Base-by-base conservation (phyloP, 2,888 invertebrate genomes). In the Dilophus febrilis region DNA sequence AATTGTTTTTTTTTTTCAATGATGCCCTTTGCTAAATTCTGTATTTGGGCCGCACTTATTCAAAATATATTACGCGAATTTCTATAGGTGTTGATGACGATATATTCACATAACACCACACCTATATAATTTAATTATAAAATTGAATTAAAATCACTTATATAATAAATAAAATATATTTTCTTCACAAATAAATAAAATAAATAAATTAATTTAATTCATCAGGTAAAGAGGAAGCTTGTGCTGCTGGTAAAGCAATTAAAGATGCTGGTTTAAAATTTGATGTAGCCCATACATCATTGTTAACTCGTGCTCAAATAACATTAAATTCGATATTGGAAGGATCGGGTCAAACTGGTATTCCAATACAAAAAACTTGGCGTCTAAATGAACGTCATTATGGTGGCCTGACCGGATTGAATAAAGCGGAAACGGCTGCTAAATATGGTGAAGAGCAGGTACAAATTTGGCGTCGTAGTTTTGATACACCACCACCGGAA, bases 371-470 rank as follows among this genome's bases (percentile, higher is more conserved):
- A 5, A 75, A 77, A 53, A 78, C 83, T 10, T 88, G 88, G 88
- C 70, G 86, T 12, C 64, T 88, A 22, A 87, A 87, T 52, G 87
- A 88, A 58, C 73, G 88, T 43, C 88, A 88, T 54, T 88, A 87
- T 51, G 88, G 88, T 38, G 81, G 81, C 31, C 69, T 88, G 6
- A 88, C 86, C 11, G 87, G 87, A 2, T 67, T 83, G 44, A 82
- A 87, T 54, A 88, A 88, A 58, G 72, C 80, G 0, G 83, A 86
- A 60, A 82, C 86, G 16, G 85, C 85, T 37, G 77, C 77, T 39
- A 81, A 82, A 55, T 87, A 81, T 61, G 87, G 88, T 11, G 86
- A 85, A 55, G 75, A 77, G 37, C 81, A 84, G 67, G 84, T 88
- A 8, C 76, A 80, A 62, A 77, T 80, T 50, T 88, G 88, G 88